phyloP scores from a whole-genome alignment of 1,140 invertebrate genomes.

The Calosoma granatense region DNA sequence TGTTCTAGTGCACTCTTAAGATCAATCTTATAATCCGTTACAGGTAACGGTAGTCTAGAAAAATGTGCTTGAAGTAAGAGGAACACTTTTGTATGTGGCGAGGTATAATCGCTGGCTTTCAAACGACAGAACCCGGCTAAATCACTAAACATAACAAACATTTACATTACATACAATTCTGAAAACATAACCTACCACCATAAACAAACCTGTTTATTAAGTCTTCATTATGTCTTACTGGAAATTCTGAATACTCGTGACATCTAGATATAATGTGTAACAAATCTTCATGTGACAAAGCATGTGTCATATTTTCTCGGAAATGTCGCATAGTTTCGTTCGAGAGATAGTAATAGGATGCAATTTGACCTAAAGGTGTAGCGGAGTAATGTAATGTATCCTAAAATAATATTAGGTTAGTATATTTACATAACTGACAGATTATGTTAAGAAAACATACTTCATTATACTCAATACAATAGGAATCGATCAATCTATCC shows the following conservation, averaged over 20 bases:
- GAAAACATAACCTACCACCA: conserved; percentile 12
- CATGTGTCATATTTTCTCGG: conserved; percentile 50
- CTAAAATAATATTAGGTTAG: conserved; percentile 35
- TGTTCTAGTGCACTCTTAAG: conserved; percentile 95
- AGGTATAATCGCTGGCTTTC: conserved; percentile 67
- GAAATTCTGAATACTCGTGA: conserved; percentile 87
- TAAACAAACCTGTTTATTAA: conserved; percentile 78
- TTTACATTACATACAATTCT: conserved; percentile 15
- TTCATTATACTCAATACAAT: conserved; percentile 54
- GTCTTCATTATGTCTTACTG: conserved; percentile 98
- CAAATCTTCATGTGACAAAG: conserved; percentile 61
- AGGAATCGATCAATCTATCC: conserved; percentile 57
- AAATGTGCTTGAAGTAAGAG: conserved; percentile 93
- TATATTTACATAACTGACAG: conserved; percentile 11
- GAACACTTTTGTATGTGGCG: conserved; percentile 88
- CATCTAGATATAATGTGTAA: conserved; percentile 73
- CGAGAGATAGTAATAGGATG: conserved; percentile 96
- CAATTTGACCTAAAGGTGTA: conserved; percentile 85
- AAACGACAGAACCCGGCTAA: conserved; percentile 68
- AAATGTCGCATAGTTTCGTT: conserved; percentile 87
- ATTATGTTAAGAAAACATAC: conserved; percentile 3
- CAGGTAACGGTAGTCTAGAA: conserved; percentile 66
- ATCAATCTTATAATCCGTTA: conserved; percentile 92
- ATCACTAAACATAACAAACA: conserved; percentile 52
- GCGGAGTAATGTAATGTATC: conserved; percentile 45